These are phyloP conservation scores for Lordiphosa clarofinis DNA, from an alignment of 1,140 invertebrate species.

Conservation along the genomic window DNA sequence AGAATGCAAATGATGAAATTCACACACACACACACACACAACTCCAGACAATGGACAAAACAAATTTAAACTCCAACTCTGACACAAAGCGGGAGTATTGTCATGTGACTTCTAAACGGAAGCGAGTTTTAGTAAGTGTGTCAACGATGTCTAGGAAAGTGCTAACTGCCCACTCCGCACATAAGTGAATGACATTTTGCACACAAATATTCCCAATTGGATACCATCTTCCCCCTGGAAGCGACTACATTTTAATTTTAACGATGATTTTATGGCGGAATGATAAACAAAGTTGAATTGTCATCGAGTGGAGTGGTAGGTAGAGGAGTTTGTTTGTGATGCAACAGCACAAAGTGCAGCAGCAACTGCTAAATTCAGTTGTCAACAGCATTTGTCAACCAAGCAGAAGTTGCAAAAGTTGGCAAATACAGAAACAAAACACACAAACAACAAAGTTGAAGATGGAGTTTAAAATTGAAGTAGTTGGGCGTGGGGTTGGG, in stretches of 20 bases:
- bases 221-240: neutral
- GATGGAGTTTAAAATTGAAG: neutral
- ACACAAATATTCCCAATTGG: constrained; percentile 11
- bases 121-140: constrained; percentile 9
- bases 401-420: constrained; percentile 1
- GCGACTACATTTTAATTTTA: too few relatives aligned
- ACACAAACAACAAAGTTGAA: constrained; percentile 4
- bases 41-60: constrained; percentile 9
- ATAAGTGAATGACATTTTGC: constrained; percentile 45
- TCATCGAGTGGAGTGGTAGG: constrained; percentile 5
- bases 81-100: constrained; percentile 8
- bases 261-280: neutral
- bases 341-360: constrained; percentile 52
- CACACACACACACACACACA: neutral
- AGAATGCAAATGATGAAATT: constrained; percentile 8
- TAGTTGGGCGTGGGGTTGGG: neutral
- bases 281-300: constrained; percentile 34
- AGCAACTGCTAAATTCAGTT: constrained; percentile 25
- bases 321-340: constrained; percentile 7
- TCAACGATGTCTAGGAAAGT: constrained; percentile 16
- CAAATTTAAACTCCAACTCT: constrained; percentile 8
- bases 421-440: constrained; percentile 15
- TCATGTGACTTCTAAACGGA: constrained; percentile 2
- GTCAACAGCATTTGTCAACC: constrained; percentile 24
- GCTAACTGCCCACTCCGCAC: constrained; percentile 18